Percentiles rank a stretch among this genome's conserved stretches.
Evolutionary conservation across 2,888 invertebrate species (phyloP).

Genomic region (Maniola hyperantus): DNA sequence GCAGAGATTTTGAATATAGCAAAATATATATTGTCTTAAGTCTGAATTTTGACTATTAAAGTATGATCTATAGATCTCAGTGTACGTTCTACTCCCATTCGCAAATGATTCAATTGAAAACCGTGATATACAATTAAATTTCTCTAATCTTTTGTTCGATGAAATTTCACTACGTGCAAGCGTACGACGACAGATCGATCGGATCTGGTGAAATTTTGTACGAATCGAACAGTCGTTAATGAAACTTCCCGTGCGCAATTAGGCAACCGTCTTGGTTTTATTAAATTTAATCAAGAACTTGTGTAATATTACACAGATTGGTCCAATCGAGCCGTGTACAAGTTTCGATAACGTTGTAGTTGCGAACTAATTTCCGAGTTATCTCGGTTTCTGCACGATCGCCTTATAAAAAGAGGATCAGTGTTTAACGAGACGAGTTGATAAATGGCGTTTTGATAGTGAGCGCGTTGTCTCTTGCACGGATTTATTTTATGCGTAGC

Average conservation of each 20-base stretch:
- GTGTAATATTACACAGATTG: constrained; percentile 82
- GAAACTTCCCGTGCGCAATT: constrained; percentile 77
- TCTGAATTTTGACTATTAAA: too few species aligned
- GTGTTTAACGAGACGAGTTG: constrained; percentile 52
- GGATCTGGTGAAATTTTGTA: constrained; percentile 59
- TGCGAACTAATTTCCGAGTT: constrained; percentile 78
- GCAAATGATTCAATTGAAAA: constrained; percentile 62
- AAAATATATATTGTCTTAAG: too few species aligned
- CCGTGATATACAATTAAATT: constrained; percentile 54
- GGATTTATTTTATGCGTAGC: constrained; percentile 33
- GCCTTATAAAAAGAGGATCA: constrained; percentile 75
- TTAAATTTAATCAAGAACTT: constrained; percentile 83
- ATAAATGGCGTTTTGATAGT: constrained; percentile 59
- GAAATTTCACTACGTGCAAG: constrained; percentile 39
- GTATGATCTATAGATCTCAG: constrained; percentile 64
- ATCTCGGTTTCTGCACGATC: constrained; percentile 70
- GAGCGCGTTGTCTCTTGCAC: constrained; percentile 35
- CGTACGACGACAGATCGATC: constrained; percentile 57
- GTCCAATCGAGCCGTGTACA: constrained; percentile 77
- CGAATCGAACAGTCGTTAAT: constrained; percentile 80
- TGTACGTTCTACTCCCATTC: constrained; percentile 58
- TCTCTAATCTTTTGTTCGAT: constrained; percentile 51
- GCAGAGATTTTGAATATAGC: background rate
- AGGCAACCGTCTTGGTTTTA: constrained; percentile 80
- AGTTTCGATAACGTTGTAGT: constrained; percentile 80